A percentile compares a stretch with the other conserved stretches of the same genome.
These are phyloP conservation scores for Epirrhoe tristata DNA, from an alignment of 2,888 invertebrate genomes.

Conservation along the genomic window DNA sequence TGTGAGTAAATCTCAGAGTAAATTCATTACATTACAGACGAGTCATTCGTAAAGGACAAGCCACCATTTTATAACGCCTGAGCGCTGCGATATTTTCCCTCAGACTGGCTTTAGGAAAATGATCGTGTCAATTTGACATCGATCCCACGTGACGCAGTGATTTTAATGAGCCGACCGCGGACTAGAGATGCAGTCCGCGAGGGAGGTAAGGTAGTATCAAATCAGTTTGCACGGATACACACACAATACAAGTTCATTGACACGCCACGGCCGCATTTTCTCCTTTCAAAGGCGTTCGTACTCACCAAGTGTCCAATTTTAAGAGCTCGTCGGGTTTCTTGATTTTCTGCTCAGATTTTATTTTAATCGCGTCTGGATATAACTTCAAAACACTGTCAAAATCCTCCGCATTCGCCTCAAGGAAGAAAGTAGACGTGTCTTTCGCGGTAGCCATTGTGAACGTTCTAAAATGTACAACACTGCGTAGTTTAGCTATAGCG, in stretches of 20 bases:
- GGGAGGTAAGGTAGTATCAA: conserved; percentile 88
- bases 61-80: conserved; percentile 86
- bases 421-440: conserved; percentile 97
- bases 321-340: conserved; percentile 98
- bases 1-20: conserved; percentile 66
- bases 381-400: conserved; percentile 95
- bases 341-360: conserved; percentile 95
- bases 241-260: conserved; percentile 87
- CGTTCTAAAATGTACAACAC: conserved; percentile 86
- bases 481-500: conserved; percentile 85
- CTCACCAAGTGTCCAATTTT: conserved; percentile 98
- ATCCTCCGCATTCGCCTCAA: conserved; percentile 94
- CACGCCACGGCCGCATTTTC: conserved; percentile 86
- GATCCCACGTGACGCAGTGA: conserved; percentile 90
- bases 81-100: conserved; percentile 82
- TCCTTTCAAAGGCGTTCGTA: conserved; percentile 84
- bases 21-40: conserved; percentile 71
- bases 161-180: conserved; percentile 89
- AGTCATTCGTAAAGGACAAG: conserved; percentile 76
- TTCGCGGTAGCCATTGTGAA: conserved; percentile 93
- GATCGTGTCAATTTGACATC: conserved; percentile 88
- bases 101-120: conserved; percentile 84
- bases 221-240: conserved; percentile 86
- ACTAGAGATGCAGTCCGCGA: conserved; percentile 87
- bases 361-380: conserved; percentile 95